Percentiles rank a stretch among this genome's conserved stretches.
Conservation (phyloP, 2,888 invertebrate species). For the Actias luna region DNA sequence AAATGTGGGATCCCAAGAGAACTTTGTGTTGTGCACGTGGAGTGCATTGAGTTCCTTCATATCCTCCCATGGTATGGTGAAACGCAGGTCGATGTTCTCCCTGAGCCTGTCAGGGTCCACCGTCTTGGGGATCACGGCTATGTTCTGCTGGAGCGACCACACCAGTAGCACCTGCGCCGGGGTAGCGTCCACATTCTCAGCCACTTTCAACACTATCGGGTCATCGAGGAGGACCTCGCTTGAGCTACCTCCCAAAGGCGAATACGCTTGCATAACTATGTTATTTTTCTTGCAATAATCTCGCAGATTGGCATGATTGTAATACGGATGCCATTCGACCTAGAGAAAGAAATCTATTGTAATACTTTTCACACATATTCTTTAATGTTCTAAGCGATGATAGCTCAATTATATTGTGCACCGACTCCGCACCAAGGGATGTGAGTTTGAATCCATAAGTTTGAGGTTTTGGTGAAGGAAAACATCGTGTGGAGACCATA, state of each 20-base stretch:
- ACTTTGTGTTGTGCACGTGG: not conserved
- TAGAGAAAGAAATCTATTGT: not conserved
- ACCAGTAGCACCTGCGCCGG: not conserved
- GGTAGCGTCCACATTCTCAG: not conserved
- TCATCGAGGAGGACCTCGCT: not conserved
- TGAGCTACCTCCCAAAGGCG: not conserved
- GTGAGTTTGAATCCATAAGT: no score
- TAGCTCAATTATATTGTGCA: no score
- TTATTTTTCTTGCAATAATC: not conserved
- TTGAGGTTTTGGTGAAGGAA: no score
- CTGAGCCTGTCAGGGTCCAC: not conserved
- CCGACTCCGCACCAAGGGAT: no score
- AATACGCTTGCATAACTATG: not conserved
- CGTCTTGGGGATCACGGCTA: not conserved
- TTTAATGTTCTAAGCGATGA: no score
- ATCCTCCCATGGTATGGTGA: not conserved
- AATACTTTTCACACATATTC: not conserved
- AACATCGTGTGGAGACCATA: no score
- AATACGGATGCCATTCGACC: slow-evolving; percentile 7
- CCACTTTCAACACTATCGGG: not conserved
- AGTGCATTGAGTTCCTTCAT: not conserved
- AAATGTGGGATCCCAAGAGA: slow-evolving; percentile 4
- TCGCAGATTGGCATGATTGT: not conserved
- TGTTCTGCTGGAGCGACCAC: not conserved
- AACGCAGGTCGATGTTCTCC: not conserved